Conservation (phyloP, 2,797 vertebrate genomes). For the Enteromius afrohamiltoni region DNA sequence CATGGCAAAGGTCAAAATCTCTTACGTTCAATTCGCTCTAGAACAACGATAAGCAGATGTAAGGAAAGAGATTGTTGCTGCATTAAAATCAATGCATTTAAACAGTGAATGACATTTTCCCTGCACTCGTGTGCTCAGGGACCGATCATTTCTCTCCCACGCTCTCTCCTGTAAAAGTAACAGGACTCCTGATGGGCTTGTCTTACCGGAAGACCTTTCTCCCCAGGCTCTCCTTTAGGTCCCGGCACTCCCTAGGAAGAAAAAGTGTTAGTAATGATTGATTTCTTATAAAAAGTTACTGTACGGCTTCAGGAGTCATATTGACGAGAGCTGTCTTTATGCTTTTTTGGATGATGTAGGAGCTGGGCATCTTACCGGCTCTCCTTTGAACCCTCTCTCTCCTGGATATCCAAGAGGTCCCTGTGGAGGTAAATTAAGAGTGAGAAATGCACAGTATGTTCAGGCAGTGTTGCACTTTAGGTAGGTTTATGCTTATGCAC, state of each 20-base stretch:
- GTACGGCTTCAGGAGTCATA: neutral
- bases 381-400: slow-evolving; percentile 82
- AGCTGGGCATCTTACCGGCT: slow-evolving; percentile 75
- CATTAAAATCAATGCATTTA: slow-evolving; percentile 25
- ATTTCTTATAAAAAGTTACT: neutral
- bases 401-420: slow-evolving; percentile 80
- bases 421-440: slow-evolving; percentile 68
- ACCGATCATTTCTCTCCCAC: slow-evolving; percentile 23
- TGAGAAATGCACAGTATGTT: slow-evolving; percentile 3
- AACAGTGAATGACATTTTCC: slow-evolving; percentile 14
- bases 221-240: slow-evolving; percentile 88
- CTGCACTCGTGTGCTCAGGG: neutral
- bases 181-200: slow-evolving; percentile 37
- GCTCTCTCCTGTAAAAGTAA: slow-evolving; percentile 21
- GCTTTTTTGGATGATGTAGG: slow-evolving; percentile 1
- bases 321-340: neutral
- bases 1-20: slow-evolving; percentile 64
- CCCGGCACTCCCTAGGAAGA: slow-evolving; percentile 84
- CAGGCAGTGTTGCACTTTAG: slow-evolving; percentile 31
- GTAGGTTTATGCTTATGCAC: slow-evolving; percentile 59
- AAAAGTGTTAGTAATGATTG: slow-evolving; percentile 6
- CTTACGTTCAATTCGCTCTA: slow-evolving; percentile 78
- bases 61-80: slow-evolving; percentile 63
- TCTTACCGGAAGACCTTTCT: slow-evolving; percentile 94
- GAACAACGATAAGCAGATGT: slow-evolving; percentile 69